These are phyloP conservation scores for Heterodera schachtii DNA, from an alignment of 1,140 invertebrate genomes.

Conservation along the genomic window DNA sequence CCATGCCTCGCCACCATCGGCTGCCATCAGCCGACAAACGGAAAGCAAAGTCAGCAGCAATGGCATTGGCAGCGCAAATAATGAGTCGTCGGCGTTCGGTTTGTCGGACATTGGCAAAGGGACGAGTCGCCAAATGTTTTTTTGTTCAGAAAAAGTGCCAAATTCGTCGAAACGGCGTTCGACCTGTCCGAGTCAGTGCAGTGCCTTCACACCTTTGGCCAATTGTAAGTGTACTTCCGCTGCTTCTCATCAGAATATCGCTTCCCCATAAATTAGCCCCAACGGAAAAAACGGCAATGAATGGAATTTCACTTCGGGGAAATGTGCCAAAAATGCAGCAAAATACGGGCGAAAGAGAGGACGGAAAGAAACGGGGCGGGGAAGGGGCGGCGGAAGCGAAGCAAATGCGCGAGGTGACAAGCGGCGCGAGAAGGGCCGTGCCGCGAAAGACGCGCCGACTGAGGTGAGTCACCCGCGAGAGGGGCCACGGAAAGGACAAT, in stretches of 20 bases:
- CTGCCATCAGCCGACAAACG: too few relatives aligned
- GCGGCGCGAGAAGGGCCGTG: neutral
- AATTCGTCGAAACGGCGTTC: neutral
- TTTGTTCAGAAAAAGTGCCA: neutral
- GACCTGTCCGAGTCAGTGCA: neutral
- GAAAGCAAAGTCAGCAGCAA: neutral
- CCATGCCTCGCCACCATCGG: too few relatives aligned
- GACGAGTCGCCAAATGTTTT: neutral
- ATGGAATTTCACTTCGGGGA: neutral
- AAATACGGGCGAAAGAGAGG: neutral
- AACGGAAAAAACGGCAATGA: neutral
- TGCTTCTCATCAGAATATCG: too few relatives aligned
- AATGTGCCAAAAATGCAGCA: neutral
- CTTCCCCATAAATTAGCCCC: neutral
- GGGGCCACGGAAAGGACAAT: too few relatives aligned
- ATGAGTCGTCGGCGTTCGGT: neutral
- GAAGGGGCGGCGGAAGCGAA: neutral
- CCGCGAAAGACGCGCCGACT: constrained; percentile 9
- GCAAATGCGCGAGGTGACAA: neutral
- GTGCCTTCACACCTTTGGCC: neutral
- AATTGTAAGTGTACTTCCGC: neutral
- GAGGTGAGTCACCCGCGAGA: neutral
- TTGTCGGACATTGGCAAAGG: neutral
- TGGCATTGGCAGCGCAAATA: neutral
- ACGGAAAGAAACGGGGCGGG: neutral